Evolutionary conservation across 2,888 invertebrate species (phyloP).

Genomic region (Automeris io): DNA sequence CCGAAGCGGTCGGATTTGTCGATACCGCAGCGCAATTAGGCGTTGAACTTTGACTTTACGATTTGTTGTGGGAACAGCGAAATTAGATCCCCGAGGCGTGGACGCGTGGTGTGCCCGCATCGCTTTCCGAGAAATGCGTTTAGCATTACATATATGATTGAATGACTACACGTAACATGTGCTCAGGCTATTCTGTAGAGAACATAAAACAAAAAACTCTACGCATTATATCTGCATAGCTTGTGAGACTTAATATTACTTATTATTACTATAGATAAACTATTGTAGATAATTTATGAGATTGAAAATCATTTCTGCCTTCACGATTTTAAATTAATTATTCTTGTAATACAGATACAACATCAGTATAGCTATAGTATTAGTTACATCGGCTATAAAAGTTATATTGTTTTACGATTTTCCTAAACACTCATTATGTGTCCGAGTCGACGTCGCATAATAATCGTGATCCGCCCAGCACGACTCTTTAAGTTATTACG

Average conservation of each 20-base stretch:
- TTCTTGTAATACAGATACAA: conserved; percentile 23
- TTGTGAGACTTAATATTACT: conserved; percentile 25
- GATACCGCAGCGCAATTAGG: conserved; percentile 69
- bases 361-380: conserved; percentile 31
- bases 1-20: conserved; percentile 62
- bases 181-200: background rate
- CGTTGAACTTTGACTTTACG: conserved; percentile 67
- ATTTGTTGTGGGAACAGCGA: conserved; percentile 71
- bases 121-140: background rate
- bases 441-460: conserved; percentile 46
- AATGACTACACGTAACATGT: background rate
- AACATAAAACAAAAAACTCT: background rate
- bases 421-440: conserved; percentile 40
- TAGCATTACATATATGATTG: background rate
- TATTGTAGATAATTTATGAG: conserved; percentile 22
- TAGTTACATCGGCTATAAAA: conserved; percentile 37
- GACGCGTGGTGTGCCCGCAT: background rate
- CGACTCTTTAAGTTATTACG: conserved; percentile 55
- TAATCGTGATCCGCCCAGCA: conserved; percentile 61
- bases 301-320: conserved; percentile 26
- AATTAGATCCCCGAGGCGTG: conserved; percentile 34
- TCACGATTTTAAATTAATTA: conserved; percentile 25
- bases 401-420: conserved; percentile 33
- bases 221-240: background rate
- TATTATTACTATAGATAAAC: conserved; percentile 18